A percentile compares a stretch with the other conserved stretches of the same genome.
Evolutionary conservation across 2,888 invertebrate genomes (phyloP).

Genomic region (Gibbula magus): DNA sequence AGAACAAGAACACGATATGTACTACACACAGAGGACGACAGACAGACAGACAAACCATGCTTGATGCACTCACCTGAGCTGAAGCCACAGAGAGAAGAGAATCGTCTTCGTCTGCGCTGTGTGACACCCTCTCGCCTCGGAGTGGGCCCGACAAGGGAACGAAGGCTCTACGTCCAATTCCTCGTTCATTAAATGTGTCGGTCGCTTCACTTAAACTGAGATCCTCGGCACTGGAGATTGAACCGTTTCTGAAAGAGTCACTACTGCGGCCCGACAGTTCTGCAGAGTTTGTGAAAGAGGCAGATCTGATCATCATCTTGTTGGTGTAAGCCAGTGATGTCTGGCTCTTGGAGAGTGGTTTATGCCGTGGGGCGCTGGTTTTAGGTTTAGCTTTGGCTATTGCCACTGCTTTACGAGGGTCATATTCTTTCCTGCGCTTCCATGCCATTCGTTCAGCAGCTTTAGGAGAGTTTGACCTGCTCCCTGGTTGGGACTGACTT

Average conservation of each 20-base stretch:
- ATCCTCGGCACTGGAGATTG: constrained; percentile 58
- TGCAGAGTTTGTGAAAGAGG: constrained; percentile 63
- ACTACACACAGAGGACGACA: not conserved
- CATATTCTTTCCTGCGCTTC: constrained; percentile 95
- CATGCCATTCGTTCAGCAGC: constrained; percentile 91
- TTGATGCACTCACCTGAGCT: constrained; percentile 48
- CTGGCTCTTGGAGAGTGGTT: constrained; percentile 32
- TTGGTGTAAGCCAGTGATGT: constrained; percentile 35
- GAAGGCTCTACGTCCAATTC: constrained; percentile 42
- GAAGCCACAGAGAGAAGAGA: constrained; percentile 44
- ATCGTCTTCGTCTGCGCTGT: constrained; percentile 61
- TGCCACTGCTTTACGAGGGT: constrained; percentile 94
- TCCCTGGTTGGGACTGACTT: constrained; percentile 59
- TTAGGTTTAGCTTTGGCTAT: constrained; percentile 79
- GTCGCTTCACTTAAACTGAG: constrained; percentile 51
- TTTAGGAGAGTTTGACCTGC: constrained; percentile 65
- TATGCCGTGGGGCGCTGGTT: constrained; percentile 29
- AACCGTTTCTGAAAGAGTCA: constrained; percentile 44
- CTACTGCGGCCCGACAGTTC: constrained; percentile 44
- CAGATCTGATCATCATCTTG: constrained; percentile 60
- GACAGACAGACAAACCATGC: not conserved
- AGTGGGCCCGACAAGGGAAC: constrained; percentile 40
- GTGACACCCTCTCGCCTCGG: constrained; percentile 45
- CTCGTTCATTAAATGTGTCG: constrained; percentile 50
- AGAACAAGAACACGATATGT: not conserved